These are phyloP conservation scores for Drosophila picticornis DNA, from an alignment of 2,888 invertebrate species.

Conservation along the genomic window DNA sequence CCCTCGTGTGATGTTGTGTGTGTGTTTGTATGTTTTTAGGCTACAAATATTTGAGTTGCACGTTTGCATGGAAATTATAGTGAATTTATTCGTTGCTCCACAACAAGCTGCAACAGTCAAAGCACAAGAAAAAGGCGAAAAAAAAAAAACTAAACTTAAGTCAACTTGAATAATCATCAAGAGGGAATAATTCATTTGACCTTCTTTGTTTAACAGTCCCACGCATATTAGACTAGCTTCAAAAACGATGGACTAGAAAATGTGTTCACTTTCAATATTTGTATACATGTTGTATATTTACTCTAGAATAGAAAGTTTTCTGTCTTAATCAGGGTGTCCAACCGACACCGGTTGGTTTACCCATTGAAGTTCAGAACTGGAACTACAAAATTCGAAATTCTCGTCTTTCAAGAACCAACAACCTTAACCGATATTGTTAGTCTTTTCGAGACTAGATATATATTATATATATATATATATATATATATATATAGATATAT, in stretches of 20 bases:
- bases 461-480: not conserved
- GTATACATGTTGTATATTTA: not conserved
- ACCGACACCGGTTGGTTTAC: not conserved
- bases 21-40: not conserved
- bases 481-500: not conserved
- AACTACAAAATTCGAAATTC: not conserved
- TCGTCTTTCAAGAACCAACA: not conserved
- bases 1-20: slow-evolving; percentile 4
- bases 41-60: slow-evolving; percentile 46
- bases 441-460: not conserved
- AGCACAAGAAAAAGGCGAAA: not conserved
- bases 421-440: not conserved
- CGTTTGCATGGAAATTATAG: slow-evolving; percentile 44
- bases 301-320: not conserved
- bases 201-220: not conserved
- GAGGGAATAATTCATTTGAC: slow-evolving; percentile 1
- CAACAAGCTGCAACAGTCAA: slow-evolving; percentile 36
- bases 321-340: too few species aligned
- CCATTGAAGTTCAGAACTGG: not conserved
- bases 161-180: slow-evolving; percentile 18
- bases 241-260: not conserved
- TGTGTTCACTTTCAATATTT: not conserved
- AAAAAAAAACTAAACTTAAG: slow-evolving; percentile 19
- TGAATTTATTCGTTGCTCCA: slow-evolving; percentile 17
- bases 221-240: not conserved